Conservation (phyloP, 2,797 vertebrate genomes). For the Cossypha niveicapilla region DNA sequence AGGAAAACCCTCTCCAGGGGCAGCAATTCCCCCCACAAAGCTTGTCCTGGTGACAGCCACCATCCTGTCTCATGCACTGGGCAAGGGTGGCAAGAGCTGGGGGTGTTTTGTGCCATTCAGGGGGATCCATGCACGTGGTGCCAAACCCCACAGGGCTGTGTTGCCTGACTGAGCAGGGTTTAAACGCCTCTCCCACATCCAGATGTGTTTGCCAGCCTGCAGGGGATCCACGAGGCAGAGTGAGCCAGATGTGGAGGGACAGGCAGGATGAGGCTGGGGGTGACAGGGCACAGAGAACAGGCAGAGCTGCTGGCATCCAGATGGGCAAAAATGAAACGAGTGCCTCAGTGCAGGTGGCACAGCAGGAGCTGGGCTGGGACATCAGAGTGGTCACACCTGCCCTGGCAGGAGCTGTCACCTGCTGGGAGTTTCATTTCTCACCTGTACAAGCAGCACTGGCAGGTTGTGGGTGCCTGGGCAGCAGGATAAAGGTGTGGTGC, state of each 20-base stretch:
- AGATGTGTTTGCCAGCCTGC: neutral
- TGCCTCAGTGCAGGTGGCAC: neutral
- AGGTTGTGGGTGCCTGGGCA: neutral
- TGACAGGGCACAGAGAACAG: neutral
- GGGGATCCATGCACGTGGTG: neutral
- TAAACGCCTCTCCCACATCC: neutral
- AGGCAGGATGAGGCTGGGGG: neutral
- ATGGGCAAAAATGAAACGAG: neutral
- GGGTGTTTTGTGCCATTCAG: neutral
- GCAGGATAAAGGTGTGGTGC: neutral
- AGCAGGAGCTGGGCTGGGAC: neutral
- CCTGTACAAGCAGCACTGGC: neutral
- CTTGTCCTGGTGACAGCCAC: neutral
- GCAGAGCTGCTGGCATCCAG: neutral
- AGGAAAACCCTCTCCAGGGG: neutral
- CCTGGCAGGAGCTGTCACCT: neutral
- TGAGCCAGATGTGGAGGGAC: neutral
- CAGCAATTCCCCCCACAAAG: neutral
- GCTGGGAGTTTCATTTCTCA: neutral
- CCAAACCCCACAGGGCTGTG: neutral
- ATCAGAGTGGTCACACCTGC: neutral
- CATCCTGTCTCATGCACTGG: neutral
- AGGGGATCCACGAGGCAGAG: conserved; percentile 15
- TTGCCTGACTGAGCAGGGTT: neutral
- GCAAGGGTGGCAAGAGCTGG: neutral